Conservation (phyloP, 2,888 invertebrate genomes). For the Polyommatus iphigenia region DNA sequence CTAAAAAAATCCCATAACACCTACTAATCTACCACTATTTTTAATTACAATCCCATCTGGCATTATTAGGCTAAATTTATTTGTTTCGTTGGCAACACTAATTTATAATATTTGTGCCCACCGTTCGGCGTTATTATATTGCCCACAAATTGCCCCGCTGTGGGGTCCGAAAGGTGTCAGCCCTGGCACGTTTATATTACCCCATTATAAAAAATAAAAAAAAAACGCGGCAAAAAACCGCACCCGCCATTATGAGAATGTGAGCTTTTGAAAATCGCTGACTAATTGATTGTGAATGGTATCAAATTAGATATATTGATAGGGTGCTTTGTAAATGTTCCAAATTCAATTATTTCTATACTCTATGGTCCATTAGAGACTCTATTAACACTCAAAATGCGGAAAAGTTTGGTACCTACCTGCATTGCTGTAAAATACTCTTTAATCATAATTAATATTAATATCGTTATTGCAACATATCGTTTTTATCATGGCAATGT, state of each 20-base stretch:
- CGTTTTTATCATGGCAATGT: too few relatives aligned
- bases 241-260: conserved; percentile 63
- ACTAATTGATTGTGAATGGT: conserved; percentile 73
- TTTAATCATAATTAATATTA: too few relatives aligned
- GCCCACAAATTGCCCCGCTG: conserved; percentile 73
- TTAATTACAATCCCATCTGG: conserved; percentile 26
- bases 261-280: conserved; percentile 66
- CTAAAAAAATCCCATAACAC: background rate
- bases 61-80: conserved; percentile 27
- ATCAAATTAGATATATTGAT: conserved; percentile 61
- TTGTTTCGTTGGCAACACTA: conserved; percentile 24
- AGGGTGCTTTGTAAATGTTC: conserved; percentile 46
- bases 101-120: conserved; percentile 34
- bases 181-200: conserved; percentile 73
- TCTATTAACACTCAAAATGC: background rate
- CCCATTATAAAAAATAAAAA: conserved; percentile 64
- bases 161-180: conserved; percentile 78
- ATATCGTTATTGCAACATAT: too few relatives aligned
- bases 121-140: conserved; percentile 63
- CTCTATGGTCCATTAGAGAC: background rate
- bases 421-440: too few relatives aligned
- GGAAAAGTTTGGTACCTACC: background rate
- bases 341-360: conserved; percentile 13
- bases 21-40: background rate
- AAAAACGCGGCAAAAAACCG: conserved; percentile 64